These are phyloP conservation scores for Agapornis roseicollis DNA, from an alignment of 2,113 vertebrate genomes.

Conservation along the genomic window DNA sequence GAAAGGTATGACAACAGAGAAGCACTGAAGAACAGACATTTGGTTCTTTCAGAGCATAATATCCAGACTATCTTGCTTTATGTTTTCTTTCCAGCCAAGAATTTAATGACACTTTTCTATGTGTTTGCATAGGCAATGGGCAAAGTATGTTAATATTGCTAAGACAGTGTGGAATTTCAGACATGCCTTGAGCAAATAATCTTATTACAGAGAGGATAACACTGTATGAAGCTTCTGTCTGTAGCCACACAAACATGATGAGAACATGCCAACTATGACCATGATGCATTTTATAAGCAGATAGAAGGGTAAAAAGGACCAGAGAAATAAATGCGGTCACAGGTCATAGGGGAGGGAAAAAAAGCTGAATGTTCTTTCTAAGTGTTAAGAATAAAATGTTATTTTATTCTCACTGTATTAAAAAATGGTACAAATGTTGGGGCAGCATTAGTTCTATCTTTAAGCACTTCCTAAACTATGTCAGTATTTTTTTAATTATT, in stretches of 20 bases:
- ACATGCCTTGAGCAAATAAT: background rate
- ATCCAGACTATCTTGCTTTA: background rate
- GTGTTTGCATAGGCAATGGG: background rate
- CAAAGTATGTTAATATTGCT: background rate
- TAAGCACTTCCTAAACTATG: background rate
- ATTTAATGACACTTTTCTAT: background rate
- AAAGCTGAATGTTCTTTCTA: background rate
- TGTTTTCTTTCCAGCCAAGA: background rate
- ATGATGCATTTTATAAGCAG: background rate
- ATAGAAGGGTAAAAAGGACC: background rate
- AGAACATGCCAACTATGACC: background rate
- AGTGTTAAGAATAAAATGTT: background rate
- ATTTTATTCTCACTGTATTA: background rate
- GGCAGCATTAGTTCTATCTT: background rate
- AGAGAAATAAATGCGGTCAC: background rate
- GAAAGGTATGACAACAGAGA: constrained; percentile 22
- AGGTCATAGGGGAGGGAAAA: accelerated
- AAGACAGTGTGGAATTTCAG: background rate
- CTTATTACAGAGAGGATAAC: background rate
- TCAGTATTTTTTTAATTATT: background rate
- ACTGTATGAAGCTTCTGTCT: background rate
- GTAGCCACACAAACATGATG: background rate
- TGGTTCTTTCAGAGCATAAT: constrained; percentile 23
- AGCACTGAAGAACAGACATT: constrained; percentile 16
- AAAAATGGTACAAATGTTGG: background rate